Base-by-base conservation (phyloP, 2,113 vertebrate genomes). In the Lepisosteus oculatus region DNA sequence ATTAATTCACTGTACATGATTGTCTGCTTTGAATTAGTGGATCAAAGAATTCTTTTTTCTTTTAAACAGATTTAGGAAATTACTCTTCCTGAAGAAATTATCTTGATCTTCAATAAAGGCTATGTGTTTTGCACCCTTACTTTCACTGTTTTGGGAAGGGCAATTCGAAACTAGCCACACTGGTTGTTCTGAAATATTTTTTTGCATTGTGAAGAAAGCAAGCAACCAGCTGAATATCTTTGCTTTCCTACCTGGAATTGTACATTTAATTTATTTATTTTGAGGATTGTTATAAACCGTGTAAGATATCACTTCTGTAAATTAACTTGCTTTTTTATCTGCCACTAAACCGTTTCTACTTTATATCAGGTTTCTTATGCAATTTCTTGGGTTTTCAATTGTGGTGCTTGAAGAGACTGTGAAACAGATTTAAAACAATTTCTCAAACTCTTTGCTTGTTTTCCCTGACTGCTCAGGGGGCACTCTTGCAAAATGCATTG, bases 231-330 rank as follows among this genome's bases (percentile, higher is more conserved):
- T 76, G 86, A 86, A 85, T 86, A 69, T 73, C 83, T 80, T 73
- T 68, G 72, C 79, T 89, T 87, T 88, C 85, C 86, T 87, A 79
- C 85, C 85, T 88, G 87, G 88, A 89, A 85, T 82, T 91, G 87
- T 88, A 89, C 88, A 91, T 91, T 88, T 90, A 88, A 89, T 87
- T 84, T 83, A 89, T 91, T 91, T 91, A 91, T 91, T 91, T 90
- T 85, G 85, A 84, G 83, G 81, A 85, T 81, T 70, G 61, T 59
- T 67, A 43, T 59, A 70, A 86, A 84, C 83, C 73, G 85, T 91
- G 89, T 91, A 91, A 90, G 74, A 90, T 91, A 91, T 90, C 89
- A 90, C 85, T 89, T 89, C 86, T 91, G 89, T 91, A 91, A 90
- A 89, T 90, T 71, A 89, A 88, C 87, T 88, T 88, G 85, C 86